Conservation (phyloP, 1,140 invertebrate genomes). For the Periplaneta americana region DNA sequence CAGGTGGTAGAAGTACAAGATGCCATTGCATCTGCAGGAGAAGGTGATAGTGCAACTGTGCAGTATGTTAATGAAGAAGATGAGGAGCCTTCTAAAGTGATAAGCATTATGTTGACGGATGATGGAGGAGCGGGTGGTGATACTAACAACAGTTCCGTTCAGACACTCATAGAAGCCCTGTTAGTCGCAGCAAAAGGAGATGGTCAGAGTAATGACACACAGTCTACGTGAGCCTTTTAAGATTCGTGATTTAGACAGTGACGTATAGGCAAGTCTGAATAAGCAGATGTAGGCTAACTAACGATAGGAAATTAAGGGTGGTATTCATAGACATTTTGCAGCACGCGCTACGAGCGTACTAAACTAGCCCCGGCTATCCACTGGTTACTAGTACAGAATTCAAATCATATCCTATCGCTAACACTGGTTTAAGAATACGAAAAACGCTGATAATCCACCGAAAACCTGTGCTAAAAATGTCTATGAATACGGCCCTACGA, state of each 20-base stretch:
- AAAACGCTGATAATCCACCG: too few species aligned
- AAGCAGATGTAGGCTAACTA: too few species aligned
- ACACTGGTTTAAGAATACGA: too few species aligned
- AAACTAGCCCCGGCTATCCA: too few species aligned
- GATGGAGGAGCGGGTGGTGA: not conserved
- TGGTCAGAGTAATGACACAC: not conserved
- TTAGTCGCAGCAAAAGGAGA: constrained; percentile 13
- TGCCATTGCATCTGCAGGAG: not conserved
- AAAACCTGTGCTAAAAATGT: too few species aligned
- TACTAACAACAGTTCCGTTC: not conserved
- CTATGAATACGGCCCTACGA: too few species aligned
- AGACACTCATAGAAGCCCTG: constrained; percentile 17
- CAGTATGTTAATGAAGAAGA: not conserved
- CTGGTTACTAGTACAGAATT: too few species aligned
- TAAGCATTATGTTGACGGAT: constrained; percentile 16
- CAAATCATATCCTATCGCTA: too few species aligned
- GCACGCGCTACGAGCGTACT: too few species aligned
- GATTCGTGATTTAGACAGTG: not conserved
- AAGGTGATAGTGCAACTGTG: not conserved
- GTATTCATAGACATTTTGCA: too few species aligned
- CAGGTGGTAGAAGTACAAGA: not conserved
- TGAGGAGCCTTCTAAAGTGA: constrained; percentile 9
- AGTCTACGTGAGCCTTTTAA: not conserved
- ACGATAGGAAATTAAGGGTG: too few species aligned
- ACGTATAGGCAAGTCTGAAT: not conserved